Percentiles rank a stretch among this genome's conserved stretches.
Conservation (phyloP, 2,113 vertebrate genomes). For the Butorides virescens region DNA sequence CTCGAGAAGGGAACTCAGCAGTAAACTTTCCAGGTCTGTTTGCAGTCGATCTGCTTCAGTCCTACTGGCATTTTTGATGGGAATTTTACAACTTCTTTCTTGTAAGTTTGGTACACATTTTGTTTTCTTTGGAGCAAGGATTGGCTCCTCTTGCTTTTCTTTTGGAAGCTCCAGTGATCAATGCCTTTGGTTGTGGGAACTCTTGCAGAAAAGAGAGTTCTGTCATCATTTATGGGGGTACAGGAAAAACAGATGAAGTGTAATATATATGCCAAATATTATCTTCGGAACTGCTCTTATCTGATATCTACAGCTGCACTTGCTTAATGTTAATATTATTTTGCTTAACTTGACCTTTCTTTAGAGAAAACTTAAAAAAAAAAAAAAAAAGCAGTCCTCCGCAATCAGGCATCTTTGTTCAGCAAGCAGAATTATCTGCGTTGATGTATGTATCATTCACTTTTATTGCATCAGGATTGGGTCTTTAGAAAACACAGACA, state of each 20-base stretch:
- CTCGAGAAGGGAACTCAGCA: not conserved
- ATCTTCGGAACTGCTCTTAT: constrained; percentile 44
- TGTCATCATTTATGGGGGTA: constrained; percentile 63
- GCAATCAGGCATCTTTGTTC: constrained; percentile 11
- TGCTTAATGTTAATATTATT: constrained; percentile 54
- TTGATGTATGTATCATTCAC: not conserved
- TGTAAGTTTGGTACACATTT: constrained; percentile 26
- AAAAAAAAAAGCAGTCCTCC: not conserved
- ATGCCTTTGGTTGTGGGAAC: constrained; percentile 60
- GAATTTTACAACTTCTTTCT: constrained; percentile 29
- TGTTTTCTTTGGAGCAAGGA: constrained; percentile 52
- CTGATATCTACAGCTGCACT: constrained; percentile 61
- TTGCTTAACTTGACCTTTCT: constrained; percentile 36
- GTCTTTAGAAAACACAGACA: not conserved
- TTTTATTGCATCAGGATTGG: not conserved
- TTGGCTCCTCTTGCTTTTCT: constrained; percentile 38
- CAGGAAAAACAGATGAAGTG: constrained; percentile 43
- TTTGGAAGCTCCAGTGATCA: constrained; percentile 58
- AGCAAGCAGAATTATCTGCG: not conserved
- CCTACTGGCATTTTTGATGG: constrained; percentile 53
- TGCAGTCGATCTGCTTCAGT: constrained; percentile 14
- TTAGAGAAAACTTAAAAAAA: not conserved
- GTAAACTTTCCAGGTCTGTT: constrained; percentile 32
- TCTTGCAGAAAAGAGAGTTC: constrained; percentile 37
- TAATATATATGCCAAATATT: constrained; percentile 25